Evolutionary conservation across 2,797 vertebrate species (phyloP), one percentile per base, ranked within the genome.

Genomic region (Gambelia wislizenii): DNA sequence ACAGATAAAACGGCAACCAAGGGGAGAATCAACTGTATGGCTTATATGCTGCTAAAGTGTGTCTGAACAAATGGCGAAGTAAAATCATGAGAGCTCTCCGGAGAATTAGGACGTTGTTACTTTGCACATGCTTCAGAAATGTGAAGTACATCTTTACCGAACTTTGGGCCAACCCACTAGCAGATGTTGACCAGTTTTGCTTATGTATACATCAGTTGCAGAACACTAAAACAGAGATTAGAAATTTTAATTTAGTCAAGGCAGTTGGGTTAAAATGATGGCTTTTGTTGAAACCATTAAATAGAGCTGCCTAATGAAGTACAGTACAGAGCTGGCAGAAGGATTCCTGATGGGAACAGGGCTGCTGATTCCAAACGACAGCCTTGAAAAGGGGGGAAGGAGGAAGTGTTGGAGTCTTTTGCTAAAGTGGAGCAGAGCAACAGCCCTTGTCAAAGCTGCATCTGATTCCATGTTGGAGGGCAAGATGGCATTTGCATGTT

Each of bases 11-110:
- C 97, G 96, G 98, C 97, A 98, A 98, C 98, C 98, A 98, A 97
- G 98, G 98, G 98, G 98, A 98, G 98, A 98, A 99, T 99, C 98
- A 98, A 97, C 97, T 97, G 97, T 96, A 97, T 97, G 98, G 97
- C 97, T 97, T 95, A 95, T 95, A 93, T 90, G 95, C 97, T 97
- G 97, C 97, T 97, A 97, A 98, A 98, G 98, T 98, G 97, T 96
- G 96, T 97, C 96, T 96, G 96, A 98, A 97, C 97, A 98, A 98
- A 98, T 98, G 97, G 97, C 93, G 95, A 96, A 97, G 97, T 97
- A 95, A 97, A 98, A 97, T 96, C 96, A 91, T 96, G 96, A 97
- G 97, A 94, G 96, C 98, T 97, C 97, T 98, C 97, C 69, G 94
- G 96, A 97, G 97, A 96, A 96, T 96, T 94, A 95, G 96, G 95